These are phyloP conservation scores for Boulengeromyrus knoepffleri DNA, from an alignment of 2,113 vertebrate genomes.

Conservation along the genomic window DNA sequence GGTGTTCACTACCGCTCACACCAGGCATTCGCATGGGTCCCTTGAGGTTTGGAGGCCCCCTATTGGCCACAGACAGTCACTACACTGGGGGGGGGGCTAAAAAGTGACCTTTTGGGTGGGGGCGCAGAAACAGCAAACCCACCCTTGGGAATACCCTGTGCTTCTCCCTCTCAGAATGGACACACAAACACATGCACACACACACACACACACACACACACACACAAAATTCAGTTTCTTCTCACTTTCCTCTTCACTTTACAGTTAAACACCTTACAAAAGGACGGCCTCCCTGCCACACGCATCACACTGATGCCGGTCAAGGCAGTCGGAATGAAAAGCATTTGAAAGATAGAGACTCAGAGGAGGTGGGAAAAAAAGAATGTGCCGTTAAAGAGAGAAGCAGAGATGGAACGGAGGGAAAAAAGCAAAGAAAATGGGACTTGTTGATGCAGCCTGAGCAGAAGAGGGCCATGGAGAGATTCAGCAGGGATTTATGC, in stretches of 20 bases:
- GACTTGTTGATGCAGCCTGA: slow-evolving; percentile 30
- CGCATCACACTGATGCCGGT: slow-evolving; percentile 43
- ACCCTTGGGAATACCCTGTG: not conserved
- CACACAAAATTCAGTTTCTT: not conserved
- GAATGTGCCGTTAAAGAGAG: slow-evolving; percentile 28
- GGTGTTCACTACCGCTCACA: not conserved
- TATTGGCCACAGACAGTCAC: not conserved
- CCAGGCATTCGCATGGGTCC: not conserved
- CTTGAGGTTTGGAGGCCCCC: not conserved
- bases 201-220: not conserved
- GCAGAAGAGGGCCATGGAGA: slow-evolving; percentile 34
- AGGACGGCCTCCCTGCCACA: slow-evolving; percentile 36
- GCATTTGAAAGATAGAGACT: slow-evolving; percentile 53
- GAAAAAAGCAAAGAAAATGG: slow-evolving; percentile 44
- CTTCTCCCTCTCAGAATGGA: not conserved
- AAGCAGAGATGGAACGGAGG: slow-evolving; percentile 20
- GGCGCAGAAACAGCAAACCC: not conserved
- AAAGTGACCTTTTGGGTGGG: not conserved
- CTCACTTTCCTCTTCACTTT: not conserved
- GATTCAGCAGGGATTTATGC: slow-evolving; percentile 64
- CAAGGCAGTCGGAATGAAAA: slow-evolving; percentile 42
- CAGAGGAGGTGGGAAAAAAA: slow-evolving; percentile 28
- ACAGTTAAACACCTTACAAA: not conserved
- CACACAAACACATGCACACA: not conserved
- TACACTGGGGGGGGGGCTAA: not conserved